A percentile compares a stretch with the other conserved stretches of the same genome.
Conservation (phyloP, 2,888 invertebrate genomes). For the Lissonota sp. region DNA sequence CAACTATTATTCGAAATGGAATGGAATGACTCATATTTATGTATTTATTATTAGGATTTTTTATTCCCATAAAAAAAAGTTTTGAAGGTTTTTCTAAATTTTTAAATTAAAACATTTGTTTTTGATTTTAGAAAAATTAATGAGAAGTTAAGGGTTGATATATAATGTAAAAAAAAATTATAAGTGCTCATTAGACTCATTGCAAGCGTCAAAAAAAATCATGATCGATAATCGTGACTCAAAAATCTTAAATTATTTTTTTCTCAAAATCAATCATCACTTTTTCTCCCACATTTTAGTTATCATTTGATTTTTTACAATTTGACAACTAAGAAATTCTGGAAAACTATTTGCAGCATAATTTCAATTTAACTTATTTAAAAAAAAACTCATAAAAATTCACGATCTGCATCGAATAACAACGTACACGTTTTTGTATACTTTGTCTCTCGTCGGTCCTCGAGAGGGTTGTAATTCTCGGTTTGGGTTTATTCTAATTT, state of each 20-base stretch:
- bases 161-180: too few relatives aligned
- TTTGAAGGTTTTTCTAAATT: not conserved
- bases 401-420: too few relatives aligned
- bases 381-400: not conserved
- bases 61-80: too few relatives aligned
- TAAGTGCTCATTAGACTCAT: too few relatives aligned
- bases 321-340: not conserved
- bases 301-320: too few relatives aligned
- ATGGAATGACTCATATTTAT: too few relatives aligned
- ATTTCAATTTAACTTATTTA: constrained; percentile 1
- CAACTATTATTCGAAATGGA: too few relatives aligned
- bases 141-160: too few relatives aligned
- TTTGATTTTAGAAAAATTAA: not conserved
- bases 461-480: constrained; percentile 50
- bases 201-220: too few relatives aligned
- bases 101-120: not conserved
- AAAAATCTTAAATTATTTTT: not conserved
- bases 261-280: not conserved
- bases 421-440: not conserved
- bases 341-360: not conserved
- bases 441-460: constrained; percentile 54
- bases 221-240: too few relatives aligned
- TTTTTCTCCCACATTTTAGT: too few relatives aligned
- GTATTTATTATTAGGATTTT: too few relatives aligned
- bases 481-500: constrained; percentile 64